Evolutionary conservation across 92 coral and sea anemone genomes (phyloP), one percentile per base, ranked within the genome.

Genomic region (Zoanthus solanderi): DNA sequence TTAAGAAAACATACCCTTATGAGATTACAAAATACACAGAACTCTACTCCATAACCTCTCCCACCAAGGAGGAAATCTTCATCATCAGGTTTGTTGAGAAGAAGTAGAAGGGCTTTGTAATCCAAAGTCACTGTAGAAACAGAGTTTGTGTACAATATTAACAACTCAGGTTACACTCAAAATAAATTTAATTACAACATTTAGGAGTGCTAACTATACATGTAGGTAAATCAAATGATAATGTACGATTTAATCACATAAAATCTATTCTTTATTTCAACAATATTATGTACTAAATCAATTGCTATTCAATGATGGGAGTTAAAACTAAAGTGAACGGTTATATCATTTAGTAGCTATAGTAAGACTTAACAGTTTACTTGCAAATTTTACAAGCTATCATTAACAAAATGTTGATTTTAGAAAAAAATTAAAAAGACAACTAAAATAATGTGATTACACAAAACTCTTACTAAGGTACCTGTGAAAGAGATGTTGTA

Each of bases 21-120:
- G 6, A 67, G 67, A 78, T 78, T 67, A 56, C 83, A 78, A 56
- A 50, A 78, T 30, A 47, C 83, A 78, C 83, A 78, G 67, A 78
- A 78, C 13, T 54, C 28, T 52, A 52, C 67, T 10, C 5, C 48
- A 30, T 18, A 14, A 9, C 83, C 83, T 31, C 32, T 78, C 4
- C 83, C 83, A 11, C 83, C 83, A 54, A 78, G 69, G 14, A 56
- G 23, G n/a, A 78, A 78, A 37, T 78, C 46, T 56, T 34, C 83
- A 78, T 54, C 60, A 48, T 47, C 68, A 9, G 31, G 31, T 8
- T 54, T 54, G 65, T 78, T 28, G n/a, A 72, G 50, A 32, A 72
- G 50, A 32, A 34, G 76, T 42, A 72, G 76, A 9, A 72, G 50
- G 12, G 71, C 71, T 10, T 66, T 66, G 71, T 66, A 66, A n/a